Conservation (phyloP, 2,888 invertebrate species). For the Drosophila lacicola region DNA sequence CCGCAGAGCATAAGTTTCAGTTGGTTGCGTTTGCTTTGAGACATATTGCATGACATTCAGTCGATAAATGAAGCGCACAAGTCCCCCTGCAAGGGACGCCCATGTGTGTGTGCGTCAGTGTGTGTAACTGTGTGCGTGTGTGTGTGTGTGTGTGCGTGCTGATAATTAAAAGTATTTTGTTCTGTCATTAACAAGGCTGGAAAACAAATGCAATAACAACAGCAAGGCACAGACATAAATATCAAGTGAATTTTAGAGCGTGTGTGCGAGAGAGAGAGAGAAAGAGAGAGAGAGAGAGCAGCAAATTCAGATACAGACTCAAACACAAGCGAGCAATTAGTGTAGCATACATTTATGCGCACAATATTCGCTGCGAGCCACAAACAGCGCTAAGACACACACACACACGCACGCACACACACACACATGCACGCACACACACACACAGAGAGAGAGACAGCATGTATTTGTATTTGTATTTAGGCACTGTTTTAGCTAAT, state of each 20-base stretch:
- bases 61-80: constrained; percentile 44
- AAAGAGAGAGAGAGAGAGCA: not conserved
- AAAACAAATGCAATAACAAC: constrained; percentile 29
- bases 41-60: constrained; percentile 53
- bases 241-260: constrained; percentile 9
- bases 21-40: constrained; percentile 56
- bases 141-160: constrained; percentile 10
- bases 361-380: constrained; percentile 9
- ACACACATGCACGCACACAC: not conserved
- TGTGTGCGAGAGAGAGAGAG: not conserved
- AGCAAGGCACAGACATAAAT: constrained; percentile 18
- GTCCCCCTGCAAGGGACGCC: constrained; percentile 6
- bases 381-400: constrained; percentile 11
- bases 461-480: constrained; percentile 8
- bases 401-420: constrained; percentile 6
- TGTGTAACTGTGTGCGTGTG: constrained; percentile 6
- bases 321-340: constrained; percentile 43
- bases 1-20: constrained; percentile 48
- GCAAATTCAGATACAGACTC: not conserved
- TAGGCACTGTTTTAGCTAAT: constrained; percentile 25
- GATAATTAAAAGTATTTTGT: constrained; percentile 71
- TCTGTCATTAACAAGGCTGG: constrained; percentile 52
- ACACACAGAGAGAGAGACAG: not conserved
- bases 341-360: constrained; percentile 67
- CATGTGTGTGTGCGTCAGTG: constrained; percentile 9